phyloP scores from a whole-genome alignment of 2,888 invertebrate species.

The Watsonalla binaria region DNA sequence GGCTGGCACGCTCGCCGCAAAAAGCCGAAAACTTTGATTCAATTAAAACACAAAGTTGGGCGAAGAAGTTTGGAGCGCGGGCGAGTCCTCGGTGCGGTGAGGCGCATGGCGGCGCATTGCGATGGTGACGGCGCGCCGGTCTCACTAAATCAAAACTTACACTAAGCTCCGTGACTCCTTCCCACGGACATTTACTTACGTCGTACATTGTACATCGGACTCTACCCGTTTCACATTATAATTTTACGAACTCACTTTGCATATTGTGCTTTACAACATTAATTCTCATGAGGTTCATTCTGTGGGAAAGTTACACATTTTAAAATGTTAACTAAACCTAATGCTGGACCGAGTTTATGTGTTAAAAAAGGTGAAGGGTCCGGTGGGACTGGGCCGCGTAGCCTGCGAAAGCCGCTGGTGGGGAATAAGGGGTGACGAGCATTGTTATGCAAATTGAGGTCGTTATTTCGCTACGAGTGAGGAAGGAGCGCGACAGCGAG shows the following conservation, averaged over 20 bases:
- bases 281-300: not conserved
- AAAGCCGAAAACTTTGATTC: constrained; percentile 78
- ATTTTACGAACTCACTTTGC: not conserved
- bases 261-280: not conserved
- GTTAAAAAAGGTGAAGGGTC: constrained; percentile 64
- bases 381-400: constrained; percentile 59
- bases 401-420: constrained; percentile 71
- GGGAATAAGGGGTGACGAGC: constrained; percentile 76
- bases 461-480: constrained; percentile 77
- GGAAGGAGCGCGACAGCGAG: constrained; percentile 73
- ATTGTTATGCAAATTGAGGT: constrained; percentile 79
- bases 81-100: constrained; percentile 38
- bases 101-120: constrained; percentile 24
- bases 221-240: not conserved
- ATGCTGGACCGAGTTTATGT: constrained; percentile 50
- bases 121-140: constrained; percentile 24
- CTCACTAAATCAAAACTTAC: constrained; percentile 49
- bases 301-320: not conserved
- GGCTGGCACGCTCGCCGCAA: constrained; percentile 74
- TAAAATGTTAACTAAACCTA: constrained; percentile 20
- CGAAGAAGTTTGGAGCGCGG: constrained; percentile 64
- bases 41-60: constrained; percentile 75
- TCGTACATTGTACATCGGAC: constrained; percentile 9
- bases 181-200: constrained; percentile 5
- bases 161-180: constrained; percentile 14